phyloP scores from a whole-genome alignment of 2,888 invertebrate genomes.

The Ophraella communa region DNA sequence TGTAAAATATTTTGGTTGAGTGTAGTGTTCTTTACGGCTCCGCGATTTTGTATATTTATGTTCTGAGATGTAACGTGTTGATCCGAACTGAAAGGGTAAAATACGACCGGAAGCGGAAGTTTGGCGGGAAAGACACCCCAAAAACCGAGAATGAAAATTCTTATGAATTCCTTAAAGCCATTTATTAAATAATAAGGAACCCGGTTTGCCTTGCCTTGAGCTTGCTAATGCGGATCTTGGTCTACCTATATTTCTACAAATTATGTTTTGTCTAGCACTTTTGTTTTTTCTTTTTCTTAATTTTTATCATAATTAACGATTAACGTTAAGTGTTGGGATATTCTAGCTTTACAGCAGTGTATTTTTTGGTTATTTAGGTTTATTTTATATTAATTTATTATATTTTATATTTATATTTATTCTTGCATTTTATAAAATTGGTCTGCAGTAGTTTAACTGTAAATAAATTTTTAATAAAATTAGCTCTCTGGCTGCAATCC shows the following conservation, averaged over 20 bases:
- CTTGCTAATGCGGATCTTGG: constrained; percentile 1
- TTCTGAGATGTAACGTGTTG: constrained; percentile 51
- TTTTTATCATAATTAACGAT: no score
- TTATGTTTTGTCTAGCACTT: not conserved
- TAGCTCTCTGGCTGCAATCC: no score
- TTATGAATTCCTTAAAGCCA: constrained; percentile 38
- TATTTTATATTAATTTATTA: no score
- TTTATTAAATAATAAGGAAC: constrained; percentile 30
- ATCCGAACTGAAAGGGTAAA: constrained; percentile 52
- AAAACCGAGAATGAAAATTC: constrained; percentile 39
- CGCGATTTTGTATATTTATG: constrained; percentile 36
- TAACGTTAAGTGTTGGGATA: no score
- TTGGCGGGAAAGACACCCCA: constrained; percentile 43
- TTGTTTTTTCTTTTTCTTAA: not conserved
- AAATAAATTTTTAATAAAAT: no score
- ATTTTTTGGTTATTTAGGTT: no score
- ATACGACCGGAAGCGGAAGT: constrained; percentile 55
- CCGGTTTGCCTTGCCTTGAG: not conserved
- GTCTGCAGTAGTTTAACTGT: no score
- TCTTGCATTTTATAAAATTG: no score
- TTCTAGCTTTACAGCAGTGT: no score
- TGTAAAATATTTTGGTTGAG: constrained; percentile 5
- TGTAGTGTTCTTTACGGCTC: constrained; percentile 13
- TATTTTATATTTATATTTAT: no score
- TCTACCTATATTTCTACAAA: constrained; percentile 1